phyloP scores from a whole-genome alignment of 2,888 invertebrate species.

The Cerceris rybyensis region DNA sequence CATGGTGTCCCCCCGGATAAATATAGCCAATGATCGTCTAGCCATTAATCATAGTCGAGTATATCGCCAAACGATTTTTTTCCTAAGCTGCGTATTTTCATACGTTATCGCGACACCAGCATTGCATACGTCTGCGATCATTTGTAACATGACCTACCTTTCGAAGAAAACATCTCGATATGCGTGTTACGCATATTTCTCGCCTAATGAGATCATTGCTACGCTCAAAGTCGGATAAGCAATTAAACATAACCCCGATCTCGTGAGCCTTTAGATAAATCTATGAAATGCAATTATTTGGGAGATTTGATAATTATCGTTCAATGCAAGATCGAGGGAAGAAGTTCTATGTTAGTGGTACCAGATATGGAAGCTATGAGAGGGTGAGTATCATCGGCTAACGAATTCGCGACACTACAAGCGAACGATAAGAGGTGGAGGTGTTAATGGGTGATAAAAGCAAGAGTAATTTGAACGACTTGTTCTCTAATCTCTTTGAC shows the following conservation, averaged over 20 bases:
- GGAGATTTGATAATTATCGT: no score
- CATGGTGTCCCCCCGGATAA: slow-evolving; percentile 16
- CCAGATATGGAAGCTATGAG: no score
- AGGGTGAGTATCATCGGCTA: slow-evolving; percentile 29
- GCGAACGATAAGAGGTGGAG: slow-evolving; percentile 43
- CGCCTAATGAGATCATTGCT: slow-evolving; percentile 37
- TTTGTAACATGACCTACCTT: slow-evolving; percentile 51
- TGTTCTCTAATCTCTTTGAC: slow-evolving; percentile 22
- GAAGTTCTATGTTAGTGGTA: no score
- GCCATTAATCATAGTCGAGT: slow-evolving; percentile 15
- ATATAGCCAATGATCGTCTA: slow-evolving; percentile 28
- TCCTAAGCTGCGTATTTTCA: slow-evolving; percentile 14
- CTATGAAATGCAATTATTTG: no score
- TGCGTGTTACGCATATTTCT: neutral
- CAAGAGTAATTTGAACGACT: slow-evolving; percentile 17
- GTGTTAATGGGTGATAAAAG: slow-evolving; percentile 48
- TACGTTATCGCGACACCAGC: slow-evolving; percentile 13
- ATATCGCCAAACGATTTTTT: slow-evolving; percentile 6
- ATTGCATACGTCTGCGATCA: slow-evolving; percentile 15
- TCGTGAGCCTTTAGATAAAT: neutral
- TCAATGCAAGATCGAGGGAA: no score
- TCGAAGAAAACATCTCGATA: slow-evolving; percentile 18
- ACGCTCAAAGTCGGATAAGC: neutral
- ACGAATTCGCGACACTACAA: slow-evolving; percentile 53
- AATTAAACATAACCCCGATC: neutral